Conservation (phyloP, 2,113 vertebrate genomes). For the Osmerus eperlanus region DNA sequence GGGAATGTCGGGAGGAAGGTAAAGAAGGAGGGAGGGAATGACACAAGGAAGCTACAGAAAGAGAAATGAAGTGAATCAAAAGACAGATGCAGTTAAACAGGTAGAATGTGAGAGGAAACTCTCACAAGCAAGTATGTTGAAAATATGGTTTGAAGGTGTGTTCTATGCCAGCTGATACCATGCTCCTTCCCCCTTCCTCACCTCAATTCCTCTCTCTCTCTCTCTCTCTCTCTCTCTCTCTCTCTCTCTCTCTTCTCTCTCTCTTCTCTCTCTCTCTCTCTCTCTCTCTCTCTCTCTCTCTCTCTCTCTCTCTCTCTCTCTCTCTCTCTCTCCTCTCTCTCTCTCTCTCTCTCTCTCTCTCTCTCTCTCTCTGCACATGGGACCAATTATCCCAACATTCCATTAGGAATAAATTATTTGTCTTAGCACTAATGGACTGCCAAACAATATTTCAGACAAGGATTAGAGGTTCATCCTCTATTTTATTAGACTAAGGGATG, state of each 20-base stretch:
- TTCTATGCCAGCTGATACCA: not conserved
- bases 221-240: no score
- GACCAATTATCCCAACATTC: not conserved
- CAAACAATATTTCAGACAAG: constrained; percentile 20
- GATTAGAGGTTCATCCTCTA: constrained; percentile 39
- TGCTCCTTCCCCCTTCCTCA: not conserved
- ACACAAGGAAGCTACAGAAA: constrained; percentile 2
- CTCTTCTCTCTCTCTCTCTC: no score
- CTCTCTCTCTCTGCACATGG: not conserved
- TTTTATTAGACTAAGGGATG: constrained; percentile 42
- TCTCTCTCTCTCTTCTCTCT: no score
- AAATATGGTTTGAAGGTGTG: not conserved
- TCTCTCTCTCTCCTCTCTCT: not conserved
- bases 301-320: no score
- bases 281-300: no score
- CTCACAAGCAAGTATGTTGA: no score
- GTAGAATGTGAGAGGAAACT: no score
- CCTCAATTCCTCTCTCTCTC: no score
- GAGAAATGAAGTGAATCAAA: constrained; percentile 23
- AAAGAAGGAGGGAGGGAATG: constrained; percentile 39
- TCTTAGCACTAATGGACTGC: not conserved
- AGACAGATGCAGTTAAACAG: no score
- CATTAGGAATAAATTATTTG: constrained; percentile 3
- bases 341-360: not conserved
- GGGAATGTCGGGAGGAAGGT: constrained; percentile 45